A percentile compares a stretch with the other conserved stretches of the same genome.
Conservation (phyloP, 2,113 vertebrate species). For the Sinocyclocheilus maitianheensis region DNA sequence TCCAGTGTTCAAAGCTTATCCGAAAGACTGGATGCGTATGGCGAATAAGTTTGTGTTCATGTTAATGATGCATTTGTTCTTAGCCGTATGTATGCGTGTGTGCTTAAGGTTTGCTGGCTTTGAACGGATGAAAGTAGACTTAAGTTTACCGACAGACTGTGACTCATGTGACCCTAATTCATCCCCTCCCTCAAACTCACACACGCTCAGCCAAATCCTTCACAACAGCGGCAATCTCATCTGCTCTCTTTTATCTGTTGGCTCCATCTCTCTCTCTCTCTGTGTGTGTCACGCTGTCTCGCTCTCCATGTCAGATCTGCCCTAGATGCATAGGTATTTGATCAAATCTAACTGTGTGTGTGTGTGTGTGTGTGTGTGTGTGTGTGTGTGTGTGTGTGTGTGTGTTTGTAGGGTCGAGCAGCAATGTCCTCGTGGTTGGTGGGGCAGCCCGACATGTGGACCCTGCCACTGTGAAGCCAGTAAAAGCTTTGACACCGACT, state of each 20-base stretch:
- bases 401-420: slow-evolving; percentile 84
- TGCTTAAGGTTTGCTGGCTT: slow-evolving; percentile 18
- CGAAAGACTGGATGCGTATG: neutral
- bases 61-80: slow-evolving; percentile 17
- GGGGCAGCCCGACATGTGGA: slow-evolving; percentile 92
- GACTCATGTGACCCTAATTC: slow-evolving; percentile 9
- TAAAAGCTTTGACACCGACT: slow-evolving; percentile 93
- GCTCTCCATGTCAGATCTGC: slow-evolving; percentile 8
- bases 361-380: slow-evolving; percentile 37
- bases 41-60: slow-evolving; percentile 6
- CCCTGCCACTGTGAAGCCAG: slow-evolving; percentile 91
- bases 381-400: slow-evolving; percentile 36
- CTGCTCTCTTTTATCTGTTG: slow-evolving; percentile 41
- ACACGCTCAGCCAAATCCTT: slow-evolving; percentile 13
- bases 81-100: neutral
- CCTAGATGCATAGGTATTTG: slow-evolving; percentile 22
- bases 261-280: slow-evolving; percentile 30
- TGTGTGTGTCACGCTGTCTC: neutral
- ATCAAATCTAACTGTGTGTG: slow-evolving; percentile 31
- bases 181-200: neutral
- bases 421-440: slow-evolving; percentile 96
- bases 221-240: slow-evolving; percentile 21
- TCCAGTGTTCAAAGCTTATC: slow-evolving; percentile 11
- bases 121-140: slow-evolving; percentile 26
- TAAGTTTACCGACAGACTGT: slow-evolving; percentile 23